Evolutionary conservation across 2,113 vertebrate genomes (phyloP).

Genomic region (Vulpes vulpes): DNA sequence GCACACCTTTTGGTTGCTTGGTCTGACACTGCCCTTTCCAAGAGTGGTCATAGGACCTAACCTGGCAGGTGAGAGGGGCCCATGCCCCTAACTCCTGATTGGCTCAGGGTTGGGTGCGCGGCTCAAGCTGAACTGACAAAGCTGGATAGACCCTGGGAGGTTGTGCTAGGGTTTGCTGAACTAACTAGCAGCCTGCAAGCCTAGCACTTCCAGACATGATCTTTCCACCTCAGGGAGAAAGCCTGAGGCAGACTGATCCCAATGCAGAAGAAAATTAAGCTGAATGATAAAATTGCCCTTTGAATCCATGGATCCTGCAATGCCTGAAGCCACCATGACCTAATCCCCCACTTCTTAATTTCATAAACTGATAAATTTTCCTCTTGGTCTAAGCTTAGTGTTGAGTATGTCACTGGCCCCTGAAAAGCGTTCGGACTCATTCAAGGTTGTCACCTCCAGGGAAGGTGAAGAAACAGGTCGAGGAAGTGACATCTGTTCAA

Average conservation of each 20-base stretch:
- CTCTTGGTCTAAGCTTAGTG: constrained; percentile 16
- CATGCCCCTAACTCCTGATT: not conserved
- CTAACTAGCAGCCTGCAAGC: not conserved
- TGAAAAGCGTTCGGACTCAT: not conserved
- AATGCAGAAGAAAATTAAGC: not conserved
- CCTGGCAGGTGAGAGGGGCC: not conserved
- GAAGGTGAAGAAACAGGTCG: constrained; percentile 15
- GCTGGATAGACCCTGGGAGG: not conserved
- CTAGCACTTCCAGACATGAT: not conserved
- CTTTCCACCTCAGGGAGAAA: not conserved
- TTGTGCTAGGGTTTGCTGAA: not conserved
- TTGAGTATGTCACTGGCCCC: not conserved
- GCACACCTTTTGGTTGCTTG: not conserved
- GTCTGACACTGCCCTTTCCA: not conserved
- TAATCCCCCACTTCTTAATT: not conserved
- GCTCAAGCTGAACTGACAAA: not conserved
- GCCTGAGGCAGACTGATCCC: not conserved
- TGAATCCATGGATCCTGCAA: not conserved
- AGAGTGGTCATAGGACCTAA: not conserved
- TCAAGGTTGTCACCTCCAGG: not conserved
- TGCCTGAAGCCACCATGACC: not conserved
- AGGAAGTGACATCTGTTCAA: not conserved
- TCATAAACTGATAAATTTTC: not conserved
- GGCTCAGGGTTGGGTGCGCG: not conserved
- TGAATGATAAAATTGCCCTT: not conserved